Percentiles rank a stretch among this genome's conserved stretches.
Conservation (phyloP, 2,113 vertebrate genomes). For the Pogona vitticeps region DNA sequence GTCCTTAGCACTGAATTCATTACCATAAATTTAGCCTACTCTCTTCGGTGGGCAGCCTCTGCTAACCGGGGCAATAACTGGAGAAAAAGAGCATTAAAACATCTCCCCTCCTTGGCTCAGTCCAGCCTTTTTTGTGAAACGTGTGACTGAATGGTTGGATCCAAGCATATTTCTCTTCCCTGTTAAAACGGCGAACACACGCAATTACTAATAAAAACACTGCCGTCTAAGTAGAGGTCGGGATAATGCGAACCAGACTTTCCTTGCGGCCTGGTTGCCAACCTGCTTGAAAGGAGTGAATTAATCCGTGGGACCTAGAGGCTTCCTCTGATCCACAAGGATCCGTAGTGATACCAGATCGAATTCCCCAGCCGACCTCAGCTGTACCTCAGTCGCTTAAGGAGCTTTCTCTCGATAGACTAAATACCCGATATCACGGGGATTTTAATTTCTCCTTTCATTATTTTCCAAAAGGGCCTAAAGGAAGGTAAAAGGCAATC, state of each 20-base stretch:
- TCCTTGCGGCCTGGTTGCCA: constrained; percentile 54
- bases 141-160: constrained; percentile 57
- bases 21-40: constrained; percentile 38
- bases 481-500: constrained; percentile 1
- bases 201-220: constrained; percentile 60
- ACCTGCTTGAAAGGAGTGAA: constrained; percentile 58
- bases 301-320: constrained; percentile 58
- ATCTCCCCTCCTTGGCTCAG: neutral
- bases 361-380: neutral
- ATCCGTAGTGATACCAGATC: neutral
- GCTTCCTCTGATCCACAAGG: neutral
- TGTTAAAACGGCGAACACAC: constrained; percentile 48
- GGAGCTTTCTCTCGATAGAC: neutral
- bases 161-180: constrained; percentile 52
- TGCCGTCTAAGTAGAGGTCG: constrained; percentile 58
- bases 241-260: constrained; percentile 75
- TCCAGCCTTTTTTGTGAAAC: constrained; percentile 47
- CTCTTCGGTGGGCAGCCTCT: constrained; percentile 27
- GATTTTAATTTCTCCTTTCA: neutral
- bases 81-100: too few relatives aligned
- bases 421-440: neutral
- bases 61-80: constrained; percentile 20
- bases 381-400: neutral
- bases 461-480: constrained; percentile 1
- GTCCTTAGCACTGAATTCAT: constrained; percentile 1